Evolutionary conservation across 2,888 invertebrate species (phyloP).

Genomic region (Drosophila neonasuta): DNA sequence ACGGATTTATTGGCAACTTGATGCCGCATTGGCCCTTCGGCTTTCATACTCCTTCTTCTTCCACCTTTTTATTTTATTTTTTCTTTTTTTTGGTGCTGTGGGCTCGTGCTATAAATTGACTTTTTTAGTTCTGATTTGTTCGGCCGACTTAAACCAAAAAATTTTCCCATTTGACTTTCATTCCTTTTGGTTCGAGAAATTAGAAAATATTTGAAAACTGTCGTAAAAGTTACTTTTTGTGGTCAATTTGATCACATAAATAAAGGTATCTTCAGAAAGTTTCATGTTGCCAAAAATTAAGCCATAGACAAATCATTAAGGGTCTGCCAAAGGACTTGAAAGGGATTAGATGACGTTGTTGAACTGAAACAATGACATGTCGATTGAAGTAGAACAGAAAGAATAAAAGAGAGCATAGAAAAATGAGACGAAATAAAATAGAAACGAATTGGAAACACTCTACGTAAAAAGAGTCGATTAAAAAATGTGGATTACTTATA

Average conservation of each 20-base stretch:
- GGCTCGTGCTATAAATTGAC: conserved; percentile 58
- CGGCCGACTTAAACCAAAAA: conserved; percentile 4
- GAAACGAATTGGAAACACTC: not conserved
- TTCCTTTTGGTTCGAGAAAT: conserved; percentile 13
- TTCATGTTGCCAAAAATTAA: conserved; percentile 58
- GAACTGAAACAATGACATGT: conserved; percentile 28
- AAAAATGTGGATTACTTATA: too few species aligned
- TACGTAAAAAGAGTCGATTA: not conserved
- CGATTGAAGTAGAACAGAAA: not conserved
- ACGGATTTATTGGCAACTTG: conserved; percentile 75
- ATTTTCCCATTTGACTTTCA: conserved; percentile 1
- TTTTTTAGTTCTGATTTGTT: conserved; percentile 55
- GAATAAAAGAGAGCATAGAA: not conserved
- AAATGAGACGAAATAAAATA: not conserved
- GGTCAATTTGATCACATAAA: conserved; percentile 56
- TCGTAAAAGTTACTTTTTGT: conserved; percentile 35
- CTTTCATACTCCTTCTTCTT: conserved; percentile 22
- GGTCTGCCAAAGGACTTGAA: conserved; percentile 58
- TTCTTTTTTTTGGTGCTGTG: not conserved
- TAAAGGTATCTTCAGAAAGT: conserved; percentile 42
- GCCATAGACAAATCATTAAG: conserved; percentile 64
- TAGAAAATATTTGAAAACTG: conserved; percentile 28
- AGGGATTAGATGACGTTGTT: conserved; percentile 50
- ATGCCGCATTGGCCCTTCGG: conserved; percentile 42
- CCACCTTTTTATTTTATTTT: conserved; percentile 19